A percentile compares a stretch with the other conserved stretches of the same genome.
phyloP scores from a whole-genome alignment of 53 echinoderm and acorn worm genomes.

The Patiria pectinifera region DNA sequence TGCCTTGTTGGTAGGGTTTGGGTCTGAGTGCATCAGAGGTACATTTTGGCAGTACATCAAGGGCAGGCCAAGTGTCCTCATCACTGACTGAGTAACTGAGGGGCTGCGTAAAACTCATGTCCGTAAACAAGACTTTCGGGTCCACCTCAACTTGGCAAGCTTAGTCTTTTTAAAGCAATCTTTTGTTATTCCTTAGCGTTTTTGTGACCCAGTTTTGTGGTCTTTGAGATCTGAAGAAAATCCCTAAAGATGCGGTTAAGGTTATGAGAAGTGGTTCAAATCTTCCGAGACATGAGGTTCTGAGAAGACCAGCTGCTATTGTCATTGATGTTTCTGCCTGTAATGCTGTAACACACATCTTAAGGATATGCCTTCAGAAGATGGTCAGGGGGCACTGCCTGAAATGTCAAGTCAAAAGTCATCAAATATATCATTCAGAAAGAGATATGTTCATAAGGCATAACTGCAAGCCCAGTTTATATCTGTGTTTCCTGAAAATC shows the following conservation, averaged over 20 bases:
- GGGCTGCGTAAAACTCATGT: too few species aligned
- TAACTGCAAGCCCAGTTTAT: background rate
- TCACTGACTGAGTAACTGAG: too few species aligned
- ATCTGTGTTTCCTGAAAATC: background rate
- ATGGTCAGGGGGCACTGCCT: background rate
- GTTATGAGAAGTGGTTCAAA: background rate
- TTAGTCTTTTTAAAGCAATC: background rate
- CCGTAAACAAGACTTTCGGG: too few species aligned
- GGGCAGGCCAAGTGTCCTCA: too few species aligned
- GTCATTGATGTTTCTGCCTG: background rate
- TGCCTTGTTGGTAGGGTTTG: too few species aligned
- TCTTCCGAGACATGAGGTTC: background rate
- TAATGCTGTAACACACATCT: background rate
- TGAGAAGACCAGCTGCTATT: background rate
- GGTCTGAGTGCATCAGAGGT: too few species aligned
- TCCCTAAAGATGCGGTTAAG: background rate
- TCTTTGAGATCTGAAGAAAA: background rate
- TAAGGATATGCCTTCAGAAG: background rate
- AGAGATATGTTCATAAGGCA: background rate
- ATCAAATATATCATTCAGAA: background rate
- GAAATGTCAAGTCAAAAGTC: background rate
- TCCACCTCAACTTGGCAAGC: too few species aligned
- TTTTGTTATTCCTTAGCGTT: background rate
- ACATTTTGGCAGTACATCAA: too few species aligned
- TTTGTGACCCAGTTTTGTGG: background rate